Evolutionary conservation across 1,140 invertebrate genomes (phyloP), one percentile per base, ranked within the genome.

Genomic region (Coenobita brevimanus): DNA sequence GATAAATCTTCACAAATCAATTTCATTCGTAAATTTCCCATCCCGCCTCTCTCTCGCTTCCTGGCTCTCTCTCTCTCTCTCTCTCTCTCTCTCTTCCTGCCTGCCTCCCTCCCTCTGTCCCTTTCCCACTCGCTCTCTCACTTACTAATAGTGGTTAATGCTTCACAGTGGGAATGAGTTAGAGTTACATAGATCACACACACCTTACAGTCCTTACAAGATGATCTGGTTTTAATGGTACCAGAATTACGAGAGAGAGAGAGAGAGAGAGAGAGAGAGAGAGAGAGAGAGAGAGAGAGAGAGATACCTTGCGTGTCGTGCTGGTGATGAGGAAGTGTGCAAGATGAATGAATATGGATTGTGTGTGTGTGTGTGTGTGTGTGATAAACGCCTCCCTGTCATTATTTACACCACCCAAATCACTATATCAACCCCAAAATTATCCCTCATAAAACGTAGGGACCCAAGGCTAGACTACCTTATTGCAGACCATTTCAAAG

Each of bases 81-180:
- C n/a, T n/a, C n/a, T 21, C n/a, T n/a, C n/a, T n/a, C n/a, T n/a
- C n/a, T n/a, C n/a, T n/a, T 33, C 21, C n/a, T 67, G 8, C 21
- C 67, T 71, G n/a, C n/a, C n/a, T n/a, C 33, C 27, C 30, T 33
- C 67, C 27, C 67, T 33, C 67, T 33, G 8, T 33, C 67, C 24
- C 67, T 33, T 33, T 21, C 62, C 36, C 15, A 10, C 13, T 33
- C 30, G 10, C 67, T 38, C 30, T 38, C 1, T 71, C 67, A 30
- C 36, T 38, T 71, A 38, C 36, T 71, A 38, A 71, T 33, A 71
- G 67, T 30, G 67, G 67, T 71, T 30, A 71, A 71, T 30, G 36
- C 33, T 30, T 71, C n/a, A n/a, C n/a, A n/a, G 54, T 13, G 13
- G 54, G n/a, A 57, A 57, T 13, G 54, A 57, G 54, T 10, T 13